These are phyloP conservation scores for Anguilla anguilla DNA, from an alignment of 2,797 vertebrate species.

Conservation along the genomic window DNA sequence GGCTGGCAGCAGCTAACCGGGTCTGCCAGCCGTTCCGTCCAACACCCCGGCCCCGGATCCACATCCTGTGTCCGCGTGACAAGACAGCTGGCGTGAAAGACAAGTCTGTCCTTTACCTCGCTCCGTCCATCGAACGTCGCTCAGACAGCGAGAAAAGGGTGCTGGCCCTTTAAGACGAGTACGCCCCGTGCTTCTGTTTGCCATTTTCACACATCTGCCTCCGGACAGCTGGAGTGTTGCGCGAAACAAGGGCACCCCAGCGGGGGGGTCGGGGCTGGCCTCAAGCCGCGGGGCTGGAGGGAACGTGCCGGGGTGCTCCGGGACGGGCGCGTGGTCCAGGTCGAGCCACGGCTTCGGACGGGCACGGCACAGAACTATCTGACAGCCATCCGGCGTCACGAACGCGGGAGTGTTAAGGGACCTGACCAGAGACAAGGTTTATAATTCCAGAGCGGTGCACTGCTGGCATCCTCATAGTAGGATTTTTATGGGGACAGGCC, in stretches of 20 bases:
- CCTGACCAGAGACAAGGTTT: not conserved
- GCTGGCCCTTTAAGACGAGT: not conserved
- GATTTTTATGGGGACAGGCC: not conserved
- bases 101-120: not conserved
- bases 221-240: conserved; percentile 16
- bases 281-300: not conserved
- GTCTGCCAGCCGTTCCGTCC: not conserved
- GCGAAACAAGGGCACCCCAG: not conserved
- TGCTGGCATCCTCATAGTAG: not conserved
- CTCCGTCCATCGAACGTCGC: not conserved
- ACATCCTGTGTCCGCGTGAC: not conserved
- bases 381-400: not conserved
- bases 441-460: not conserved
- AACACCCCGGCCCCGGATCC: conserved; percentile 1
- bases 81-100: not conserved
- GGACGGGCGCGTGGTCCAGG: not conserved
- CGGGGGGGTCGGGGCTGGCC: not conserved
- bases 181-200: not conserved
- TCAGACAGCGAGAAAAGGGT: not conserved
- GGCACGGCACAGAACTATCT: not conserved
- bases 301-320: not conserved
- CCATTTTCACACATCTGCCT: not conserved
- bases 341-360: not conserved
- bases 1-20: not conserved
- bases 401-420: not conserved